Evolutionary conservation across 2,888 invertebrate species (phyloP).

Genomic region (Cataglyphis altisquamis): DNA sequence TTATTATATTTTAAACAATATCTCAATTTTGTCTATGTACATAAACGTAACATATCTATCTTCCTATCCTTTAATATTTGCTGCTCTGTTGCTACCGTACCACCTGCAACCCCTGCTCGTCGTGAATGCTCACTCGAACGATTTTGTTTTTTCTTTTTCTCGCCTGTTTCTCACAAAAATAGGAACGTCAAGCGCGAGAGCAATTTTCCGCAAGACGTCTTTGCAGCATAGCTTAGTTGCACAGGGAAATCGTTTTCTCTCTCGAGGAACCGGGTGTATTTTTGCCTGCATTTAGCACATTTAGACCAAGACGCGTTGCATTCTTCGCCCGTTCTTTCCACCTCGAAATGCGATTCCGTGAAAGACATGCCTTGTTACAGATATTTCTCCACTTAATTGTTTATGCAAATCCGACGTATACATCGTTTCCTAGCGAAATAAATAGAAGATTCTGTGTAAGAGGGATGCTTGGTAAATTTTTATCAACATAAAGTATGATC

Average conservation of each 20-base stretch:
- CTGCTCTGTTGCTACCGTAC: background rate
- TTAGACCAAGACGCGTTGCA: constrained; percentile 31
- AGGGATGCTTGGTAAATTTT: background rate
- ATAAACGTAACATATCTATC: background rate
- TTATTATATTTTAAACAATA: background rate
- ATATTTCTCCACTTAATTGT: background rate
- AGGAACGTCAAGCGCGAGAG: constrained; percentile 44
- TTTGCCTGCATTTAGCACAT: constrained; percentile 44
- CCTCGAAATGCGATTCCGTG: constrained; percentile 8
- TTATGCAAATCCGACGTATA: constrained; percentile 1
- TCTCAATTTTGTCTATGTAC: background rate
- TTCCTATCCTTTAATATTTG: background rate
- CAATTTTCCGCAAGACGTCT: constrained; percentile 47
- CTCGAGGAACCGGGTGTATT: constrained; percentile 30
- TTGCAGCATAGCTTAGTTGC: constrained; percentile 32
- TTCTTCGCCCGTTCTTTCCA: constrained; percentile 20
- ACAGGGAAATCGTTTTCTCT: constrained; percentile 33
- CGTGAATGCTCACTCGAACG: constrained; percentile 33
- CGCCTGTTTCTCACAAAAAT: constrained; percentile 45
- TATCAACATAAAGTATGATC: background rate
- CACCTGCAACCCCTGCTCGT: background rate
- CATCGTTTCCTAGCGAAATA: background rate
- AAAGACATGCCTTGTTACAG: constrained; percentile 4
- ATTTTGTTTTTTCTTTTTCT: constrained; percentile 17
- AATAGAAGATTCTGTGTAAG: background rate